Evolutionary conservation across 2,888 invertebrate genomes (phyloP).

Genomic region (Polyommatus icarus): DNA sequence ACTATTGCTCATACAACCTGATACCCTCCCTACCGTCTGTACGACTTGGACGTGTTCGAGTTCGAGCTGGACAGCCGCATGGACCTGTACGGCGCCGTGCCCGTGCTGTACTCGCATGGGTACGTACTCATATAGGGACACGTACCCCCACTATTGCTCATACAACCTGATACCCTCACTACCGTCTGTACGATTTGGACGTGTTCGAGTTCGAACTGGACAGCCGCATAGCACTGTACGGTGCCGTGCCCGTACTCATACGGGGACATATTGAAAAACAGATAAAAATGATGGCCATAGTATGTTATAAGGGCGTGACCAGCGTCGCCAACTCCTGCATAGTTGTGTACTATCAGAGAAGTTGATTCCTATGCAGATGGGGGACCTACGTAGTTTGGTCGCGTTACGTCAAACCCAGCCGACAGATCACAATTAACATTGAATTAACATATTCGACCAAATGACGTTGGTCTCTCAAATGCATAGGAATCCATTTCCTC

Average conservation of each 20-base stretch:
- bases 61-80: slow-evolving; percentile 96
- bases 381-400: too few relatives aligned
- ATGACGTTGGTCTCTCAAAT: too few relatives aligned
- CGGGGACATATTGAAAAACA: neutral
- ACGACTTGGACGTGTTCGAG: slow-evolving; percentile 99
- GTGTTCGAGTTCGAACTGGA: slow-evolving; percentile 99
- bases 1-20: slow-evolving; percentile 95
- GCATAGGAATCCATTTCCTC: too few relatives aligned
- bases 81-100: slow-evolving; percentile 97
- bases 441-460: too few relatives aligned
- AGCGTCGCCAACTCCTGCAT: too few relatives aligned
- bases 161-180: slow-evolving; percentile 99
- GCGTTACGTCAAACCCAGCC: too few relatives aligned
- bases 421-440: too few relatives aligned
- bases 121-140: slow-evolving; percentile 56
- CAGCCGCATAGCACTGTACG: slow-evolving; percentile 97
- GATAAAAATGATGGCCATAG: too few relatives aligned
- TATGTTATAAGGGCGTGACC: too few relatives aligned
- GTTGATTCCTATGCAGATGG: too few relatives aligned
- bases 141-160: slow-evolving; percentile 83
- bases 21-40: slow-evolving; percentile 98
- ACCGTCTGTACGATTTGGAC: slow-evolving; percentile 97
- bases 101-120: slow-evolving; percentile 96
- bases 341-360: too few relatives aligned
- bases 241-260: slow-evolving; percentile 95